phyloP scores from a whole-genome alignment of 37 sponge, comb jelly and placozoan species.

The Hormiphora californensis region DNA sequence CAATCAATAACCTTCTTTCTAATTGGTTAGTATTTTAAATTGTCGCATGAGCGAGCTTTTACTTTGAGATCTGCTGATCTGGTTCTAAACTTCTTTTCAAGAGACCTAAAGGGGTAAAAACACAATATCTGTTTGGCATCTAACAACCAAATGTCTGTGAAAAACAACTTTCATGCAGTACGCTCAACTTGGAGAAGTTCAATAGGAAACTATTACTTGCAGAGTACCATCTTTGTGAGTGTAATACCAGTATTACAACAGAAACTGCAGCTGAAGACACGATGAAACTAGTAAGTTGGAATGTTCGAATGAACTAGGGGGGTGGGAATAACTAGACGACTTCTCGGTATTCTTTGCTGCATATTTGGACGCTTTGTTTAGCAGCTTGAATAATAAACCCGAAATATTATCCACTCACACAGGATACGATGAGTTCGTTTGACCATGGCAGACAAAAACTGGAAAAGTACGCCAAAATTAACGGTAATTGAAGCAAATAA shows the following conservation, averaged over 20 bases:
- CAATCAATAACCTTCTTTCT: no score
- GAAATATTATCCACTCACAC: not conserved
- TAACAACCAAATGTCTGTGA: no score
- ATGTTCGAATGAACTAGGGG: not conserved
- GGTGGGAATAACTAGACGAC: not conserved
- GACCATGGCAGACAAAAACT: not conserved
- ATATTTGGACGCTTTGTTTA: not conserved
- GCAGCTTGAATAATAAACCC: not conserved
- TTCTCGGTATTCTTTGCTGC: not conserved
- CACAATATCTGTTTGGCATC: no score
- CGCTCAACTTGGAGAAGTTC: not conserved
- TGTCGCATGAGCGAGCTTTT: no score
- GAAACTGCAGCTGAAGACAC: not conserved
- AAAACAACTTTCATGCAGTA: no score
- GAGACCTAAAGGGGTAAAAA: no score
- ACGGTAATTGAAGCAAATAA: not conserved
- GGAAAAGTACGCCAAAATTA: not conserved
- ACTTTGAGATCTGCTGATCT: no score
- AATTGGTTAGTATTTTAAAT: no score
- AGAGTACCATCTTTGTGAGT: slow-evolving; percentile 1
- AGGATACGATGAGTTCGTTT: no score
- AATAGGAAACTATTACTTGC: slow-evolving; percentile 1
- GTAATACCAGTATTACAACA: not conserved
- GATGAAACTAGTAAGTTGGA: not conserved
- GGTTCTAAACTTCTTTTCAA: no score